Percentiles rank a stretch among this genome's conserved stretches.
Evolutionary conservation across 1,140 invertebrate species (phyloP).

Genomic region (Drosophila orosa): DNA sequence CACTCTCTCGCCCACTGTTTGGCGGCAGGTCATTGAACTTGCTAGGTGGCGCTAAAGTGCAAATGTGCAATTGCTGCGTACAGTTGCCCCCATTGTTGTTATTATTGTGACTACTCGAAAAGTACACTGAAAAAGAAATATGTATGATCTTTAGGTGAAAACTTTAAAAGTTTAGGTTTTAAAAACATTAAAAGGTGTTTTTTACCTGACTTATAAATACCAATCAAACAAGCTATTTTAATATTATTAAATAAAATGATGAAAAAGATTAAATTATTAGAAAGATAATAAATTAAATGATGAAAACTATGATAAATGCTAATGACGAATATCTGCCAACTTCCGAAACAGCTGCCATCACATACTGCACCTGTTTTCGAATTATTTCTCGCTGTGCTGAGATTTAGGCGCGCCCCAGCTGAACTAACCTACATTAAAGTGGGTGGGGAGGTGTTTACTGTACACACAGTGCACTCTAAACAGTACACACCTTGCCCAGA

Average conservation of each 20-base stretch:
- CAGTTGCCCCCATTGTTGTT: conserved; percentile 61
- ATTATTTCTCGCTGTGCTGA: conserved; percentile 19
- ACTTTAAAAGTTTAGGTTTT: too few relatives aligned
- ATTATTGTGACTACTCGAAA: conserved; percentile 20
- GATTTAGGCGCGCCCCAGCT: conserved; percentile 55
- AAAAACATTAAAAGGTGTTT: too few relatives aligned
- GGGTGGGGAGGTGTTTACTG: conserved; percentile 22
- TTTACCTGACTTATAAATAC: too few relatives aligned
- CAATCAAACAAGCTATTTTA: too few relatives aligned
- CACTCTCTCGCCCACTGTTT: conserved; percentile 21
- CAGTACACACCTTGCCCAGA: conserved; percentile 47
- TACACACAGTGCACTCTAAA: conserved; percentile 19
- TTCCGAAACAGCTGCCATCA: not conserved
- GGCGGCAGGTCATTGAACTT: conserved; percentile 78
- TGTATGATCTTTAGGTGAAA: too few relatives aligned
- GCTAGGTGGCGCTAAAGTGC: conserved; percentile 77
- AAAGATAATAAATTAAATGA: not conserved
- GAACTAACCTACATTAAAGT: conserved; percentile 81
- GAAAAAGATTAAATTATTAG: too few relatives aligned
- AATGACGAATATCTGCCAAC: not conserved
- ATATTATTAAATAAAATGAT: too few relatives aligned
- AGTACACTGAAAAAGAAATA: not conserved
- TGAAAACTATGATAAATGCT: not conserved
- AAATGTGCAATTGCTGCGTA: conserved; percentile 73
- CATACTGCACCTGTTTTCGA: not conserved